These are phyloP conservation scores for Paracyprichromis sp. DNA, from an alignment of 2,113 vertebrate species.

Conservation along the genomic window DNA sequence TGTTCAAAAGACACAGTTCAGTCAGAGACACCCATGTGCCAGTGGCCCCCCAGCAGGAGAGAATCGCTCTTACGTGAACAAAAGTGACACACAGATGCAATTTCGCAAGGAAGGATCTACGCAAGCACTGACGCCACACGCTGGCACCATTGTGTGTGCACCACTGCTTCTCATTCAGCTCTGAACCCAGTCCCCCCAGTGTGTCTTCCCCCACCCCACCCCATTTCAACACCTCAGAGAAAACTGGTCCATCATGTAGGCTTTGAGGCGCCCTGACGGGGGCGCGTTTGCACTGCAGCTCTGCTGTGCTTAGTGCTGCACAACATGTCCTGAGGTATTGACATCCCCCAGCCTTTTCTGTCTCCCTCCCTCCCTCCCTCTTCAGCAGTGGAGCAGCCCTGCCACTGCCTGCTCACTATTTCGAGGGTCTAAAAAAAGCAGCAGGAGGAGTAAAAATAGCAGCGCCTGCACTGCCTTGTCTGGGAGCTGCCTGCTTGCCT, in stretches of 20 bases:
- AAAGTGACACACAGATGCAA: not conserved
- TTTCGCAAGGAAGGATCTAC: constrained; percentile 35
- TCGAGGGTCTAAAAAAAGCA: constrained; percentile 79
- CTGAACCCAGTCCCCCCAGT: not conserved
- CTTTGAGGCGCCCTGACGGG: constrained; percentile 21
- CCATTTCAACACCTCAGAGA: not conserved
- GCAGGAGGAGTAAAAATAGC: constrained; percentile 87
- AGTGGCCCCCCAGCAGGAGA: not conserved
- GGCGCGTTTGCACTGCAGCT: constrained; percentile 35
- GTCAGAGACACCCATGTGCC: not conserved
- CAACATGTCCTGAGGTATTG: constrained; percentile 72
- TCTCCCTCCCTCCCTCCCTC: constrained; percentile 58
- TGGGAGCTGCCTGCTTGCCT: constrained; percentile 72
- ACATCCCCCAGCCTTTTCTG: constrained; percentile 55
- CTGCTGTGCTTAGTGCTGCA: constrained; percentile 21
- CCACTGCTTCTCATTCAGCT: not conserved
- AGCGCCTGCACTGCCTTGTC: constrained; percentile 86
- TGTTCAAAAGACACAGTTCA: not conserved
- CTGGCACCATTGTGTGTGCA: not conserved
- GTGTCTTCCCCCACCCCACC: not conserved
- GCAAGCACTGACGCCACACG: constrained; percentile 65
- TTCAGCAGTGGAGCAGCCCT: constrained; percentile 57
- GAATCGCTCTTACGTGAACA: constrained; percentile 6
- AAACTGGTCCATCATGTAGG: not conserved
- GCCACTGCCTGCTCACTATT: constrained; percentile 82